A percentile compares a stretch with the other conserved stretches of the same genome.
Evolutionary conservation across 2,888 invertebrate species (phyloP).

Genomic region (Colletes collaris): DNA sequence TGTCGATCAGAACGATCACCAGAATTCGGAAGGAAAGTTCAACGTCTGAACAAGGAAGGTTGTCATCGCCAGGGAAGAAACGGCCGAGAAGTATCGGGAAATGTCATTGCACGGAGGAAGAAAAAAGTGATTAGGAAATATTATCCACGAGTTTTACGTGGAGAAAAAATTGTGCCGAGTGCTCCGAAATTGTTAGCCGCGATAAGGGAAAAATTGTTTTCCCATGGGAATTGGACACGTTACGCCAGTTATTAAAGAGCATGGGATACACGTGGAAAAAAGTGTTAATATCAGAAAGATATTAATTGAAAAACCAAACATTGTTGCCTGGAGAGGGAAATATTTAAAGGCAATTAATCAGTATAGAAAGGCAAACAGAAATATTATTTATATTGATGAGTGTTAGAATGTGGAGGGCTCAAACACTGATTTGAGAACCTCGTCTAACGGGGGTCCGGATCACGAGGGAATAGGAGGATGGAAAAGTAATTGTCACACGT

Average conservation of each 20-base stretch:
- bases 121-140: neutral
- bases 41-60: neutral
- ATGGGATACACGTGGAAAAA: neutral
- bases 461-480: no score
- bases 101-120: neutral
- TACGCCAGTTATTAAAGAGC: neutral
- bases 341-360: neutral
- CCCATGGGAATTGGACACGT: neutral
- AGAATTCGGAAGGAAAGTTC: constrained; percentile 1
- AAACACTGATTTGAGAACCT: no score
- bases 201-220: neutral
- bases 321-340: neutral
- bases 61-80: constrained; percentile 2
- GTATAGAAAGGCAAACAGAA: neutral
- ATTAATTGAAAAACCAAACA: neutral
- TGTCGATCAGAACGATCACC: neutral
- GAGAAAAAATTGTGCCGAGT: neutral
- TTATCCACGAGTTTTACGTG: neutral
- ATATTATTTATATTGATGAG: neutral
- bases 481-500: no score
- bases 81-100: neutral
- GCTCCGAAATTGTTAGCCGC: neutral
- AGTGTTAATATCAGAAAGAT: neutral
- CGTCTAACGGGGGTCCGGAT: no score
- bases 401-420: no score